Conservation (phyloP, 92 coral and sea anemone species). For the Epizoanthus fatuus region DNA sequence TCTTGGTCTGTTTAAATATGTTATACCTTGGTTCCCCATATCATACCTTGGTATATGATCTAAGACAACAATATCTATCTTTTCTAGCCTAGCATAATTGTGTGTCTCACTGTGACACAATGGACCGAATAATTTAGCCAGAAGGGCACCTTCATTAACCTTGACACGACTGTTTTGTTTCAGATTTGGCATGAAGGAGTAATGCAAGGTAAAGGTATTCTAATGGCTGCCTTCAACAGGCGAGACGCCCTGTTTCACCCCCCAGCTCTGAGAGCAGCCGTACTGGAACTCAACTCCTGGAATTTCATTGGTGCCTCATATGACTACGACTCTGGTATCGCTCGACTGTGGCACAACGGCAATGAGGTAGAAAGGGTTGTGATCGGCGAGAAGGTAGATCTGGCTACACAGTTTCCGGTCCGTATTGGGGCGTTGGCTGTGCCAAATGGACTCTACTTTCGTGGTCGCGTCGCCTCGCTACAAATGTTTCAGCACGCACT, state of each 20-base stretch:
- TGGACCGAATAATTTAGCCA: no score
- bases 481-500: conserved; percentile 71
- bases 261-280: conserved; percentile 64
- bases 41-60: no score
- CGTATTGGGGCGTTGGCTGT: conserved; percentile 22
- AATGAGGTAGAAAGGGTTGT: conserved; percentile 65
- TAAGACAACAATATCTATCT: no score
- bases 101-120: no score
- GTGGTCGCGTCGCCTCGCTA: conserved; percentile 68
- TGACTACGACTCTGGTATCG: conserved; percentile 68
- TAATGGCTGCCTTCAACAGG: conserved; percentile 61
- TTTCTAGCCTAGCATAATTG: no score
- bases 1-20: no score
- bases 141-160: no score
- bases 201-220: conserved; percentile 55
- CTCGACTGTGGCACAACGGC: conserved; percentile 87
- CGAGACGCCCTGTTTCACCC: conserved; percentile 60
- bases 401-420: conserved; percentile 77
- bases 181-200: conserved; percentile 68
- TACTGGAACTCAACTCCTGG: conserved; percentile 76
- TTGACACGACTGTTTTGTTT: background rate
- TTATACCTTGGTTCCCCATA: no score
- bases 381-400: conserved; percentile 61
- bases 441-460: conserved; percentile 35
- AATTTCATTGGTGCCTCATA: conserved; percentile 86